phyloP scores from a whole-genome alignment of 2,797 vertebrate genomes.

The Paramormyrops hopkinsi region DNA sequence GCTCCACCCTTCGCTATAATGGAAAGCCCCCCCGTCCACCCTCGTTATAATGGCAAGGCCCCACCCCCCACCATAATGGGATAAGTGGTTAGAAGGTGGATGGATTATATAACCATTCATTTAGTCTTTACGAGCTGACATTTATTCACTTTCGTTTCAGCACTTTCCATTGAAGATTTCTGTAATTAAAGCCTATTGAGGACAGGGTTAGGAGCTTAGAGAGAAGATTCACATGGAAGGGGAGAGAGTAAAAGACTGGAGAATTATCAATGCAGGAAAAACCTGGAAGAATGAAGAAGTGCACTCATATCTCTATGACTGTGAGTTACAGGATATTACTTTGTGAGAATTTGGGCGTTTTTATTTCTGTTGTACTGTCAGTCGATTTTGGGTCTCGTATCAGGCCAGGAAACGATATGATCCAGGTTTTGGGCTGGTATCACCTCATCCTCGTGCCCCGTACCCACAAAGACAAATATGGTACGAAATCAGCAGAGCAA shows the following conservation, averaged over 20 bases:
- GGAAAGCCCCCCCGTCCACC: neutral
- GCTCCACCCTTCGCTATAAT: neutral
- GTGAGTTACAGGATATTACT: neutral
- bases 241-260: neutral
- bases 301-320: conserved; percentile 32
- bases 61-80: neutral
- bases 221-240: neutral
- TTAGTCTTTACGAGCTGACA: conserved; percentile 36
- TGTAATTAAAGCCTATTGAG: neutral
- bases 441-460: neutral
- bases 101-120: conserved; percentile 14
- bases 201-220: neutral
- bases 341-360: neutral
- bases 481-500: neutral
- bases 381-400: neutral
- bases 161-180: conserved; percentile 35
- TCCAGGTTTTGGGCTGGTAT: neutral
- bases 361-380: neutral
- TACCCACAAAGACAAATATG: neutral
- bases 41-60: neutral
- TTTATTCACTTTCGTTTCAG: conserved; percentile 19
- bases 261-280: conserved; percentile 19
- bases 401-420: neutral
- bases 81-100: neutral
- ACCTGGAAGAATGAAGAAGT: conserved; percentile 38